Percentiles rank a stretch among this genome's conserved stretches.
These are phyloP conservation scores for Dasypus novemcinctus DNA, from an alignment of 2,113 vertebrate species.

Conservation along the genomic window DNA sequence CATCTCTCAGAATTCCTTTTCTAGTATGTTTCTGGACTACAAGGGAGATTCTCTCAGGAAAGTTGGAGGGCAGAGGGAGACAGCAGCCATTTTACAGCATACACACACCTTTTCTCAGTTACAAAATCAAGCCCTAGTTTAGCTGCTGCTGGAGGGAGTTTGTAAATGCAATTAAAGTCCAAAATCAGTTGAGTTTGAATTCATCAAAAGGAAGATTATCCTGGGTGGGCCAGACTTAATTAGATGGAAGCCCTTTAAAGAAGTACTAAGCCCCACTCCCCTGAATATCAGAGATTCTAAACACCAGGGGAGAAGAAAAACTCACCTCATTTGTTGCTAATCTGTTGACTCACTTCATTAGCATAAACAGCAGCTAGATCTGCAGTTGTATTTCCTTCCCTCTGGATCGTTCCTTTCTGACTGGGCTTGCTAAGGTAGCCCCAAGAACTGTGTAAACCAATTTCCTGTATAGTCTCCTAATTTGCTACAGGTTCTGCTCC, in stretches of 20 bases:
- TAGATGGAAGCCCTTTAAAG: neutral
- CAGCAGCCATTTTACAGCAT: neutral
- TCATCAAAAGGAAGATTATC: slow-evolving; percentile 51
- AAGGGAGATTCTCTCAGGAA: neutral
- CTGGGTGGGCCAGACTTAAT: neutral
- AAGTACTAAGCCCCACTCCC: neutral
- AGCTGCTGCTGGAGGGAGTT: neutral
- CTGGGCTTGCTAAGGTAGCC: neutral
- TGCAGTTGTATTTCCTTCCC: accelerated
- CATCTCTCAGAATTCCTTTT: neutral
- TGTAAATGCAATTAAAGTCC: slow-evolving; percentile 19
- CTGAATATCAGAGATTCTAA: slow-evolving; percentile 15
- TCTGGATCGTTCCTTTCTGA: neutral
- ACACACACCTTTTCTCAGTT: neutral
- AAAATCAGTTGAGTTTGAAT: slow-evolving; percentile 28
- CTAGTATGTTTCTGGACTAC: neutral
- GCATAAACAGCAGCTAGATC: neutral
- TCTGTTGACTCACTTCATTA: neutral
- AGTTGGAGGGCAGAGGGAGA: neutral
- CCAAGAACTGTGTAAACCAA: neutral
- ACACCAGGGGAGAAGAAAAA: neutral
- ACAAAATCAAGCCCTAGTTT: neutral
- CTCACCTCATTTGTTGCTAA: neutral
- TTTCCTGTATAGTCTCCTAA: neutral
- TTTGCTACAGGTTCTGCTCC: neutral